Conservation (phyloP, 2,113 vertebrate species). For the Mormyrus lacerda region DNA sequence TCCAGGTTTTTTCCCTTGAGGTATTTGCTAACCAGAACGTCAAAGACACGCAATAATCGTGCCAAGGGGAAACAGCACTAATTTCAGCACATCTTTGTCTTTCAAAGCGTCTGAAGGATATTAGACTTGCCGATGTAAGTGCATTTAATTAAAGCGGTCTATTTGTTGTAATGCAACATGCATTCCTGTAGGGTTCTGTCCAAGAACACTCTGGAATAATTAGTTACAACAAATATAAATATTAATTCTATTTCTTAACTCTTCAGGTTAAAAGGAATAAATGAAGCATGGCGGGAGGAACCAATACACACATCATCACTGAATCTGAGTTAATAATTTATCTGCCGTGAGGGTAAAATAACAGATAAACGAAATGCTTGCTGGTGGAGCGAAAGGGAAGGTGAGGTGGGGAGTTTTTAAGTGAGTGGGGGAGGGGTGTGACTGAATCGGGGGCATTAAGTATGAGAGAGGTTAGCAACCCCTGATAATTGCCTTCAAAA, state of each 20-base stretch:
- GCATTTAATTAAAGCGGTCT: neutral
- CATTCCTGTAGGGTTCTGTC: neutral
- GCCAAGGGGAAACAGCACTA: neutral
- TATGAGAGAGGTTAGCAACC: neutral
- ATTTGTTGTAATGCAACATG: neutral
- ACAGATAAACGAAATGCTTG: neutral
- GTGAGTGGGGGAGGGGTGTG: neutral
- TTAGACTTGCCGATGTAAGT: neutral
- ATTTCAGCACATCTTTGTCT: neutral
- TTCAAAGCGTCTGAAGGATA: neutral
- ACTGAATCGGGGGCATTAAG: neutral
- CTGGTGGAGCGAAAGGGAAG: neutral
- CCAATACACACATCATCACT: neutral
- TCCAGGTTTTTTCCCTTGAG: neutral
- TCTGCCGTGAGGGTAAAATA: neutral
- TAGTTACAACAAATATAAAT: neutral
- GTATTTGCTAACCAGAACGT: neutral
- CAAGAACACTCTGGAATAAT: neutral
- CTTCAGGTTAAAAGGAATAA: neutral
- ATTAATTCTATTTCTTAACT: neutral
- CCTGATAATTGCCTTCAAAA: conserved; percentile 1
- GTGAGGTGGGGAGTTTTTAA: neutral
- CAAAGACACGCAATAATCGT: neutral
- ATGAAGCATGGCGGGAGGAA: neutral
- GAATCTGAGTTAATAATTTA: neutral